Base-by-base conservation (phyloP, 1,140 invertebrate genomes). In the Helicorthomorpha holstii region DNA sequence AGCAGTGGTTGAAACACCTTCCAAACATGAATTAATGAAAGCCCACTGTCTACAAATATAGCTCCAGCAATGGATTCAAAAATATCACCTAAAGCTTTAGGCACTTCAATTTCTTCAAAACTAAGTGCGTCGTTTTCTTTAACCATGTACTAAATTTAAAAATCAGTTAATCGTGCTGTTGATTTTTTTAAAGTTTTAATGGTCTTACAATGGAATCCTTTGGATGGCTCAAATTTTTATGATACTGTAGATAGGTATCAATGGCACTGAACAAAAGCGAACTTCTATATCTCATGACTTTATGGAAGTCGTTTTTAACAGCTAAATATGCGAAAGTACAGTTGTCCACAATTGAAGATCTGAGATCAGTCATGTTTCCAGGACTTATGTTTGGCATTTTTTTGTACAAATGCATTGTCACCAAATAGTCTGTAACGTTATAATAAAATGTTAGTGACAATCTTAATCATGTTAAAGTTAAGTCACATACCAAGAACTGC, bases 321-420 rank as follows among this genome's bases (percentile, higher is more conserved):
- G 83, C 75, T 27, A 94, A 73, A 34, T 83, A 83, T 0, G 87
- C 90, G 65, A 97, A 91, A 0, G 89, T 95, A 49, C 85, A 80
- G 62, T 97, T 98, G 63, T 97, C 97, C 0, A 97, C 93, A 1
- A 98, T 69, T 0, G 93, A 86, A 16, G 91, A 93, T 27, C 92
- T 70, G 34, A 97, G 64, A 73, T 96, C 90, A 0, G 91, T 96
- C 10, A 97, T 66, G 27, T 87, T 76, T 1, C 91, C 92, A 0
- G 87, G 89, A 42, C 68, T 78, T 62, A 83, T 74, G 50, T 76
- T 61, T 0, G 63, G 62, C 54, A 73, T 75, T 21, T 79, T 74
- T 66, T 94, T 84, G 62, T 79, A 96, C 45, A 96, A 81, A 59
- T 89, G 78, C 14, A 78, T 72, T 0, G 92, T 94, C 3, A 96